Conservation (phyloP, 2,797 vertebrate genomes). For the Notamacropus eugenii region DNA sequence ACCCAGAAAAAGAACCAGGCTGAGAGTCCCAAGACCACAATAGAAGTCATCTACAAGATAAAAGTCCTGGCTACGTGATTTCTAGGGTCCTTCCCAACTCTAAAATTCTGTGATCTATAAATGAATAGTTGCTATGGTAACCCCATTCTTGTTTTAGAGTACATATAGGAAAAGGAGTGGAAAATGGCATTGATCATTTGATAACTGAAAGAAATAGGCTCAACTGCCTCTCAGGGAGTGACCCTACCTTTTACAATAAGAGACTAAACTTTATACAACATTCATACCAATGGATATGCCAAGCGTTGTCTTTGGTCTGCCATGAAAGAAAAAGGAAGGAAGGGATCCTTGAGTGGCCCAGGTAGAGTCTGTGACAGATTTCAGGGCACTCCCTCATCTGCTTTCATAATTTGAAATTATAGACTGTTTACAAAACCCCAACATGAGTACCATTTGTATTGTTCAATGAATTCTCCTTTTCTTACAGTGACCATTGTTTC, state of each 20-base stretch:
- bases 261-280: neutral
- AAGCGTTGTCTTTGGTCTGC: neutral
- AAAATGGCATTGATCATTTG: slow-evolving; percentile 73
- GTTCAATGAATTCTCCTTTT: neutral
- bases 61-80: neutral
- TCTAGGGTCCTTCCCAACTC: neutral
- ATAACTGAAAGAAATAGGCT: slow-evolving; percentile 29
- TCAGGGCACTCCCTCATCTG: neutral
- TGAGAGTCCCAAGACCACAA: neutral
- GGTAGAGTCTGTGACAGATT: neutral
- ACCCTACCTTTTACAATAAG: neutral
- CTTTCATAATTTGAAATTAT: neutral
- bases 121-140: slow-evolving; percentile 73
- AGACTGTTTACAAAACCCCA: neutral
- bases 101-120: neutral
- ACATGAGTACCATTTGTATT: neutral
- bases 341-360: neutral
- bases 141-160: slow-evolving; percentile 66
- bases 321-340: neutral
- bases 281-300: neutral
- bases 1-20: neutral
- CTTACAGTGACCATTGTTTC: neutral
- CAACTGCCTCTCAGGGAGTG: neutral
- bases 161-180: slow-evolving; percentile 62
- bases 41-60: neutral